Evolutionary conservation across 2,113 vertebrate species (phyloP).

Genomic region (Leucoraja erinaceus): DNA sequence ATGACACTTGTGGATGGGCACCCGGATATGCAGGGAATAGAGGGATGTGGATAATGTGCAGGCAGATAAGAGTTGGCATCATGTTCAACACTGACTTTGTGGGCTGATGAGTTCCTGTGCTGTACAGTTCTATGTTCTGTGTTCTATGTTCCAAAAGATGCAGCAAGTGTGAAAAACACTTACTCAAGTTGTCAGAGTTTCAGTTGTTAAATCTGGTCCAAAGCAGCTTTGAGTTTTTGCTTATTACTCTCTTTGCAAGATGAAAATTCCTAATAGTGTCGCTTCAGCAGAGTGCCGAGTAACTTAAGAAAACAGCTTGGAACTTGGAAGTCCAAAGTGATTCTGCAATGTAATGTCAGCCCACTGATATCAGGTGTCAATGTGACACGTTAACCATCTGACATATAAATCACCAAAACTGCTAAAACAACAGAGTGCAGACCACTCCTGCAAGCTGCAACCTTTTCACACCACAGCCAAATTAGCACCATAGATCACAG

Average conservation of each 20-base stretch:
- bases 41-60: no score
- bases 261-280: neutral
- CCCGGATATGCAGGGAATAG: no score
- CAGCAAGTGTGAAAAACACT: neutral
- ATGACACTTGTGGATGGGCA: no score
- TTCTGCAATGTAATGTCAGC: constrained; percentile 27
- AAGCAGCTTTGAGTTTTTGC: neutral
- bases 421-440: constrained; percentile 22
- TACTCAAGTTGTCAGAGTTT: neutral
- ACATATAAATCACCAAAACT: constrained; percentile 32
- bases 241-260: constrained; percentile 11
- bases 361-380: constrained; percentile 27
- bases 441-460: constrained; percentile 10
- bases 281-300: neutral
- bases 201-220: neutral
- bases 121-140: no score
- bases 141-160: neutral
- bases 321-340: constrained; percentile 28
- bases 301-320: constrained; percentile 27
- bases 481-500: neutral
- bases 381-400: constrained; percentile 29
- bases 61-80: no score
- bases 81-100: no score
- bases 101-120: no score
- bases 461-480: neutral